phyloP scores from a whole-genome alignment of 2,797 vertebrate species.

The Picus viridis region DNA sequence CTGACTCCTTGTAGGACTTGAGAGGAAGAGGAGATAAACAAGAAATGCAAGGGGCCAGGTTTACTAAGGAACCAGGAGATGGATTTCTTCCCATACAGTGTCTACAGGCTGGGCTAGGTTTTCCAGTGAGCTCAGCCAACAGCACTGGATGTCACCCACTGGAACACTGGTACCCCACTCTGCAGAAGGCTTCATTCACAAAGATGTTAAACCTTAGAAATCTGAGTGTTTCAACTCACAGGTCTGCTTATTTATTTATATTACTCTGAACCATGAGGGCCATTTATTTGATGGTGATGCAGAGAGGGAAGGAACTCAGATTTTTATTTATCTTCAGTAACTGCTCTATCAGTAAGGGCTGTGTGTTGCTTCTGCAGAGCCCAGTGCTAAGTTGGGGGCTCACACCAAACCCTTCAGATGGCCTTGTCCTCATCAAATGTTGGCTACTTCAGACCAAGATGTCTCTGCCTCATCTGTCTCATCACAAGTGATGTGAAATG shows the following conservation, averaged over 20 bases:
- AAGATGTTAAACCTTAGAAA: neutral
- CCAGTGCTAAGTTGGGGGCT: neutral
- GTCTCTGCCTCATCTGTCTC: no score
- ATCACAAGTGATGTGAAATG: accelerated
- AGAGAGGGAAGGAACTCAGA: accelerated
- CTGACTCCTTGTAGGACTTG: neutral
- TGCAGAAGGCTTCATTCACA: neutral
- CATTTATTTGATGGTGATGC: neutral
- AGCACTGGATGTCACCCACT: neutral
- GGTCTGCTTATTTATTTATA: neutral
- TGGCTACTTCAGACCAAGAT: neutral
- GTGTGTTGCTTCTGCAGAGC: neutral
- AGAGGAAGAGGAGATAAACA: neutral
- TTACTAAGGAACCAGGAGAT: neutral
- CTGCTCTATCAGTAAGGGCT: neutral
- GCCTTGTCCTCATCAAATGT: accelerated
- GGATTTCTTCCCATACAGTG: neutral
- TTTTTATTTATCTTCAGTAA: neutral
- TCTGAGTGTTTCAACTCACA: neutral
- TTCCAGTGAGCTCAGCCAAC: neutral
- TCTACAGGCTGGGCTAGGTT: neutral
- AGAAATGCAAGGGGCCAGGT: neutral
- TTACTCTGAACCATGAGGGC: neutral
- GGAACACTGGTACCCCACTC: neutral
- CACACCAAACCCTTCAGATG: neutral